Conservation (phyloP, 2,797 vertebrate genomes). For the Emys orbicularis region DNA sequence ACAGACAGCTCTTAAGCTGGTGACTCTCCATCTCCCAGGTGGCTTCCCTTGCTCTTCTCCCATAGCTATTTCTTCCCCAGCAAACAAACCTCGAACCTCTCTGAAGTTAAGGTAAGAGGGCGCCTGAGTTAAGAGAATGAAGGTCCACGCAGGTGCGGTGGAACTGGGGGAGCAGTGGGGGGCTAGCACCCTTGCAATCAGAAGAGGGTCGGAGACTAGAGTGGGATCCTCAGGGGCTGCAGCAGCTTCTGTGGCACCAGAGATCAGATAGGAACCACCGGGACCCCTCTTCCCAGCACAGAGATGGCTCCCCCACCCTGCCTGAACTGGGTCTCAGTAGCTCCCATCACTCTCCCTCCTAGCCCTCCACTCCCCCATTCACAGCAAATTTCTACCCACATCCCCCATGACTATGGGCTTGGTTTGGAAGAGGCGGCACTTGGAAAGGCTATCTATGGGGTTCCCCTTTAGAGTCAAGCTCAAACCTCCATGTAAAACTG, state of each 20-base stretch:
- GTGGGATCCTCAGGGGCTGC: background rate
- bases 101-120: background rate
- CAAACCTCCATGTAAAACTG: background rate
- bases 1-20: background rate
- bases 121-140: background rate
- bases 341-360: background rate
- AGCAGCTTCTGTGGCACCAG: background rate
- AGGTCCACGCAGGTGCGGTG: background rate
- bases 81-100: background rate
- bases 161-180: background rate
- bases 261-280: background rate
- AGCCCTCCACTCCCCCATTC: background rate
- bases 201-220: background rate
- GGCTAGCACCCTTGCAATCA: background rate
- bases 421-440: background rate
- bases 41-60: background rate
- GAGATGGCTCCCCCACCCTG: background rate
- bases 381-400: background rate
- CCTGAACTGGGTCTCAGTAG: background rate
- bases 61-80: background rate
- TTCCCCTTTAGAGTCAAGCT: background rate
- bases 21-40: background rate
- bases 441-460: background rate
- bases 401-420: background rate
- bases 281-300: background rate